These are phyloP conservation scores for Bradysia coprophila DNA, from an alignment of 1,140 invertebrate species.

Conservation along the genomic window DNA sequence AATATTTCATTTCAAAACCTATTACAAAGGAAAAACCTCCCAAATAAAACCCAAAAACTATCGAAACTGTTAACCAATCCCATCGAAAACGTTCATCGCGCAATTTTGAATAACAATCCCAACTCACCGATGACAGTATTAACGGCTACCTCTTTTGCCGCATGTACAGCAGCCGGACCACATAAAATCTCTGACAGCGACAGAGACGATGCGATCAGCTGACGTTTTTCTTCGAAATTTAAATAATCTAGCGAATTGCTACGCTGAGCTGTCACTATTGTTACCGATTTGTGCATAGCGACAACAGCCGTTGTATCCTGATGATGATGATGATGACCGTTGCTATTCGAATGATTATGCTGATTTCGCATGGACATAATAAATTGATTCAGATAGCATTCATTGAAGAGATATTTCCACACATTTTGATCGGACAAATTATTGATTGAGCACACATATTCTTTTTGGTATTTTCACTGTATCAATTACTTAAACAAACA, in stretches of 20 bases:
- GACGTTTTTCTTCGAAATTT: conserved; percentile 77
- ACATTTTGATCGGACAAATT: background rate
- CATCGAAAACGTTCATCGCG: too few relatives aligned
- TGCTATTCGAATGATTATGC: background rate
- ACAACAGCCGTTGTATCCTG: background rate
- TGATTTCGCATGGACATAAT: background rate
- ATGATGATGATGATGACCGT: background rate
- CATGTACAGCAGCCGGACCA: conserved; percentile 37
- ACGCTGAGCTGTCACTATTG: conserved; percentile 45
- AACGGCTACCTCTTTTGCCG: conserved; percentile 28
- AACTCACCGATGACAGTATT: conserved; percentile 32
- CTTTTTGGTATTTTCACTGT: too few relatives aligned
- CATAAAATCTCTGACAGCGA: conserved; percentile 71
- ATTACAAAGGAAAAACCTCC: too few relatives aligned
- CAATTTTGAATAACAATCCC: too few relatives aligned
- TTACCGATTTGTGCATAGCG: conserved; percentile 33
- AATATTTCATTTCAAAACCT: too few relatives aligned
- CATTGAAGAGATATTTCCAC: background rate
- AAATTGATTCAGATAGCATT: background rate
- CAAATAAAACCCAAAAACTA: too few relatives aligned
- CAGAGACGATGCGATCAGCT: conserved; percentile 69
- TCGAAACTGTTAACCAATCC: too few relatives aligned
- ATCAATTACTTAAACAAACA: too few relatives aligned
- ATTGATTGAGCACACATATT: too few relatives aligned
- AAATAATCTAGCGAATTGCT: conserved; percentile 75